Base-by-base conservation (phyloP, 2,113 vertebrate species). In the Microtus ochrogaster region DNA sequence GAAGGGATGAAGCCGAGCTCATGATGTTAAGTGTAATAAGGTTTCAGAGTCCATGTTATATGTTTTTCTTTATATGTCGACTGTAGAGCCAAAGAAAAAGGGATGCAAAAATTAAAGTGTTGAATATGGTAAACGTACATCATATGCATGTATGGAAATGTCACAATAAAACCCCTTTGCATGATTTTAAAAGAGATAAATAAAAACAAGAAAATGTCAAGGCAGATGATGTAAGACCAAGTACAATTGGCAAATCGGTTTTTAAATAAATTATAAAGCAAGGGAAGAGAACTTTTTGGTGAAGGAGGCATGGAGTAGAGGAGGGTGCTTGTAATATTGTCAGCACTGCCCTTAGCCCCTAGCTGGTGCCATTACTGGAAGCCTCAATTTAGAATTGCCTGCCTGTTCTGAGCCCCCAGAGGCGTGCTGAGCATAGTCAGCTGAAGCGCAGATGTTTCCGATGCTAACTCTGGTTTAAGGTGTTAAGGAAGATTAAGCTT, bases 401-500 rank as follows among this genome's bases (percentile, higher is more conserved):
- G 61, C 22, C 4, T 89, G 68, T 84, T 61, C 82, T 26, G 55
- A 58, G 72, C 74, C 36, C 24, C 30, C 90, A 70, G 68, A 36
- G 24, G 3, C 14, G 0, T 26, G 47, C 52, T 90, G 91, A 61
- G 26, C 30, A 44, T 22, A 91, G 33, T 47, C 89, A 74, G 41
- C 47, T 22, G 36, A 96, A 96, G 88, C 30, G 17, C 90, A 91
- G 96, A 72, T 95, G 90, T 44, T 94, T 84, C 49, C 0, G 6
- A 82, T 44, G 77, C 89, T 72, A 85, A 88, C 77, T 93, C 87
- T 13, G 8, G 14, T 95, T 96, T 93, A 94, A 94, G 61, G 81
- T 66, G 47, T 96, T 97, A 90, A 95, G 61, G 44, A 41, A 92
- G 85, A 94, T 97, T 81, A 97, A 63, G 93, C 66, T 92, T 94